Base-by-base conservation (phyloP, 1,140 invertebrate genomes). In the Papilio xuthus region DNA sequence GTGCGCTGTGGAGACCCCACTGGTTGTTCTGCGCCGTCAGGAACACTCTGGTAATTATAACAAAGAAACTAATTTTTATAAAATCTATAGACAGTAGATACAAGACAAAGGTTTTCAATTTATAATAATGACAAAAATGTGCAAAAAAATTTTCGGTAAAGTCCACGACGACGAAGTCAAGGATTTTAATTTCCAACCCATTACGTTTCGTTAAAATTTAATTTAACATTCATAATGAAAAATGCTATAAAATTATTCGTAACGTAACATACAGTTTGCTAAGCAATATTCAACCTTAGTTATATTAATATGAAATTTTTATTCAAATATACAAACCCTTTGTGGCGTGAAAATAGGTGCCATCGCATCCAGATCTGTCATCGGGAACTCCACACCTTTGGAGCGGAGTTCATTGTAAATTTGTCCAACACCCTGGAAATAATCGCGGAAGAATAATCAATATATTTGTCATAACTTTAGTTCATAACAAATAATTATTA, bases 361-460 rank as follows among this genome's bases (percentile, higher is more conserved):
- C 96, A 99, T 97, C 15, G 97, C 95, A 92, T 99, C 99, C 69
- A 99, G 93, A 93, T 99, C 98, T 13, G 98, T 98, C 95, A 98
- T 97, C 13, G 99, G 99, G 93, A 99, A 99, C 91, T 99, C 98
- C 79, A 99, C 98, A 69, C 99, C 99, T 95, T 99, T 99, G 69
- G 96, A 95, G 87, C 98, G 97, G 9, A 99, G 95, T 86, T 99
- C 99, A 89, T 97, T 96, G 94, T 99, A 99, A 69, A 99, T 96
- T 92, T 98, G 97, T 20, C 97, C 97, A 53, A 99, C 98, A 18
- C 99, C 99, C 94, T 97, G 95, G 71, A 94, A 94, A 32, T 80
- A 78, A n/a, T 50, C 41, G n/a, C n/a, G n/a, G n/a, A 37, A 23
- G 8, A 32, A 37, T 7, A 26, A 2, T 4, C n/a, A 23, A 9